Evolutionary conservation across 1,140 invertebrate genomes (phyloP).

Genomic region (Nephila pilipes): DNA sequence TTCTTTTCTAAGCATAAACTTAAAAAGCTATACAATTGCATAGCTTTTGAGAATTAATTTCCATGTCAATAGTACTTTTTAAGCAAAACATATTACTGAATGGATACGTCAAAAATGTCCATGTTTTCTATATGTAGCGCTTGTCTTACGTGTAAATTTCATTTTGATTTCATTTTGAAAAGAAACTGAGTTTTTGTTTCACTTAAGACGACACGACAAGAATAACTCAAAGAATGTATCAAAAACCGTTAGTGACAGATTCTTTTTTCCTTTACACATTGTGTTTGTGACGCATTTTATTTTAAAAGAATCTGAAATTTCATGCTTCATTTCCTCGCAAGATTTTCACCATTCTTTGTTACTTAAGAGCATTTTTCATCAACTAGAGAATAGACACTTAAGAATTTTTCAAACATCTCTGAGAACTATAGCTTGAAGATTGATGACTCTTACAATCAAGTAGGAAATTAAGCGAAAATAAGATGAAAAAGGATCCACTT

Average conservation of each 20-base stretch:
- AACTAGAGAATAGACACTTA: slow-evolving; percentile 7
- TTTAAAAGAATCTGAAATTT: slow-evolving; percentile 46
- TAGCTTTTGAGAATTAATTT: neutral
- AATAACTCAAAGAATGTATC: neutral
- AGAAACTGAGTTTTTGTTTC: neutral
- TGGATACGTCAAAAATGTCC: neutral
- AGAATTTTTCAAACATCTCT: slow-evolving; percentile 51
- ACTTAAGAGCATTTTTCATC: slow-evolving; percentile 40
- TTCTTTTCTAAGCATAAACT: neutral
- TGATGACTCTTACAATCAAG: slow-evolving; percentile 1
- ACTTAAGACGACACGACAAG: neutral
- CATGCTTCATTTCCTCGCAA: slow-evolving; percentile 4
- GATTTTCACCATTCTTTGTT: slow-evolving; percentile 38
- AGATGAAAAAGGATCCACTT: neutral
- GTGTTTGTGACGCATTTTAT: slow-evolving; percentile 27
- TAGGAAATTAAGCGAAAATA: slow-evolving; percentile 42
- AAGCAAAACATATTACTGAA: neutral
- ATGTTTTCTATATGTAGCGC: neutral
- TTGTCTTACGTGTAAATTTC: neutral
- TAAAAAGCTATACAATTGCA: neutral
- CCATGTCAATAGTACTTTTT: neutral
- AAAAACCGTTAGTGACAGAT: neutral
- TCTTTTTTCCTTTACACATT: neutral
- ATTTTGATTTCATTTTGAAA: neutral
- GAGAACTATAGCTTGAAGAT: neutral